These are phyloP conservation scores for Phylloscopus collybita DNA, from an alignment of 2,797 vertebrate species.

Conservation along the genomic window DNA sequence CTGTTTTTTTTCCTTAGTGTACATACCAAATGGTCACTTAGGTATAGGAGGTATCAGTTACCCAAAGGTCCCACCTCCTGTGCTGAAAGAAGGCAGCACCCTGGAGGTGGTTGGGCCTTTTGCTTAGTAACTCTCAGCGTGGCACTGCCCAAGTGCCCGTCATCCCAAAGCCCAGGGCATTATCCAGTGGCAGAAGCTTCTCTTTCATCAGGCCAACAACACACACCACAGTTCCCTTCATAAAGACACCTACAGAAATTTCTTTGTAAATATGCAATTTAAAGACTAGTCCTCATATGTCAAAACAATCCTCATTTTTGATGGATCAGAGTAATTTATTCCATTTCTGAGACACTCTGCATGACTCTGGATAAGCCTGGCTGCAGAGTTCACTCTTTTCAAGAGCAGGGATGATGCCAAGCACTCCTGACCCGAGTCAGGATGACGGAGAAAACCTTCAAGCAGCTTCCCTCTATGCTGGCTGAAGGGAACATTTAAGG, in stretches of 20 bases:
- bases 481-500: neutral
- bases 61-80: neutral
- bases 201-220: neutral
- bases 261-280: neutral
- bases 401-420: too few species aligned
- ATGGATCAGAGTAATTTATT: neutral
- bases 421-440: too few species aligned
- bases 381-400: neutral
- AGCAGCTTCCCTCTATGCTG: neutral
- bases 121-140: neutral
- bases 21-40: neutral
- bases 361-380: neutral
- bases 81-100: neutral
- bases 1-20: neutral
- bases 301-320: neutral
- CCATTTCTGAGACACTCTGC: neutral
- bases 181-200: neutral
- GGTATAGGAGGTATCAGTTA: neutral
- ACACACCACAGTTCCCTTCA: neutral
- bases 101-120: neutral
- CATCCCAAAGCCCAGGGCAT: neutral
- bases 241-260: neutral
- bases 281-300: neutral
- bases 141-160: neutral
- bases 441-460: fast-evolving